Base-by-base conservation (phyloP, 2,113 vertebrate genomes). In the Odontesthes bonariensis region DNA sequence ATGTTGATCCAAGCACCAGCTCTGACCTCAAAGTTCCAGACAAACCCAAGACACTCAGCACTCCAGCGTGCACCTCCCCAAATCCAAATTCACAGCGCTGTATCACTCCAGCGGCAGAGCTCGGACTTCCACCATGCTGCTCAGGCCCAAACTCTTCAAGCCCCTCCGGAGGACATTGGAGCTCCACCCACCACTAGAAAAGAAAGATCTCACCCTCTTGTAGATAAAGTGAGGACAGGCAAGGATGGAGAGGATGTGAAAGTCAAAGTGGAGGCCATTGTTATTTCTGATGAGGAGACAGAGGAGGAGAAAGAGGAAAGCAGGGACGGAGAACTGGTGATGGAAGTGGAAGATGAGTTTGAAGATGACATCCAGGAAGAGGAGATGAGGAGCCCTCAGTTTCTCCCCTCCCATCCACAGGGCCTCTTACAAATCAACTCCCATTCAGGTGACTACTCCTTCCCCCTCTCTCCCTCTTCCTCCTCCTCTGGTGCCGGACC, bases 231-330 rank as follows among this genome's bases (percentile, higher is more conserved):
- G 7, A 77, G 40, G 54, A 71, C 38, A 69, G 74, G 82, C 22
- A 4, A 33, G 42, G 63, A 83, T 6, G 83, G 77, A 12, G 81
- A 89, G 4, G 55, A 40, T 27, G 75, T 69, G 10, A 93, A 95
- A 11, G 92, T 98, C 10, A 97, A 98, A 81, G 95, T 96, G 62
- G 97, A 98, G 79, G 96, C 96, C 33, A 98, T 98, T 6, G 94
- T 98, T 22, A 98, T 98, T 83, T 98, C 97, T 0, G 97, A 98
- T 1, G 97, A 97, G 69, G 97, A 98, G 73, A 69, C 95, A 0
- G 96, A 91, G 54, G 80, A 88, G 38, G 85, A 83, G 83, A 79
- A 31, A 85, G 80, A 75, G 38, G 73, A n/a, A 61, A 67, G 82
- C 17, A 38, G 58, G 14, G 89, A 90, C 3, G 63, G 73, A 27